Base-by-base conservation (phyloP, 2,888 invertebrate genomes). In the Euphydryas editha region DNA sequence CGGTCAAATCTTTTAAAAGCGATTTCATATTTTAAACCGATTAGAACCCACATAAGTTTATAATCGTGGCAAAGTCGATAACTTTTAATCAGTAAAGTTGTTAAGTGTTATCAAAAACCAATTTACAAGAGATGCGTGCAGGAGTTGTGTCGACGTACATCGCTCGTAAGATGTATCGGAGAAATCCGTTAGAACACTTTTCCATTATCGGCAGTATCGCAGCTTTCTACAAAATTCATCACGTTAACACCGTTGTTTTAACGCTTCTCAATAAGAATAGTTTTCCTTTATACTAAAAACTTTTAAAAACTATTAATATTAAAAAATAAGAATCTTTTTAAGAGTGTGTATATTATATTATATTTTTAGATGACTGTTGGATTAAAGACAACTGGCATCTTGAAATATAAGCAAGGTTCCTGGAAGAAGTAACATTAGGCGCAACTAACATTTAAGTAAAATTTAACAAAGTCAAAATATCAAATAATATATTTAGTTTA, bases 111-210 rank as follows among this genome's bases (percentile, higher is more conserved):
- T 66, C 66, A 63, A 60, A 66, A 66, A 59, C 37, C 62, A 58
- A 66, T 66, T 69, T 65, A 59, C 37, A 63, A 61, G 44, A 64
- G 62, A 65, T 65, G 68, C 60, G 46, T 70, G 77, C 79, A 84
- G 84, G 85, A 84, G 85, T 84, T 82, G 72, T 68, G 74, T 72
- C 69, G 67, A 75, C 65, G 51, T 30, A 30, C 8, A 30, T 30
- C 30, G 4, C 30, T 30, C 30, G 30, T 55, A 20, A 47, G 60
- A 51, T 62, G 71, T 68, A 69, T 72, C 64, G 81, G 84, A 79
- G 86, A 85, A 86, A 86, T 81, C 84, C 80, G 85, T 83, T 83
- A 76, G 64, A 72, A 68, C 71, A 71, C 70, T 73, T 77, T 76
- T 76, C 78, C 73, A 80, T 75, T 80, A 78, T 73, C 74, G 76